A percentile compares a stretch with the other conserved stretches of the same genome.
Conservation (phyloP, 2,888 invertebrate genomes). For the Brenthis ino region DNA sequence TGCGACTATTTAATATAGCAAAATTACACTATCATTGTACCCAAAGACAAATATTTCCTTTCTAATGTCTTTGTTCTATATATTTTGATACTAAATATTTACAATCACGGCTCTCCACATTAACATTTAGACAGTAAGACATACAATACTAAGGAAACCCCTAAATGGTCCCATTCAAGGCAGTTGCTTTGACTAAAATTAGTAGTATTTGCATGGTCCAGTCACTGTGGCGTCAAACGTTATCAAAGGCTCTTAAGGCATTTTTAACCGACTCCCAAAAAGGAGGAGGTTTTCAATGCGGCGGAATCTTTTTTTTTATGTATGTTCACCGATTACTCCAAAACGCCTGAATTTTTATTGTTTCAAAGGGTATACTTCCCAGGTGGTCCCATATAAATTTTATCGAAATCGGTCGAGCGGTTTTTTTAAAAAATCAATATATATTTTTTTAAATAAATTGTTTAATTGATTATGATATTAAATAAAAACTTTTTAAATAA, state of each 20-base stretch:
- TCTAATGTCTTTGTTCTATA: constrained; percentile 3
- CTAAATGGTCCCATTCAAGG: constrained; percentile 20
- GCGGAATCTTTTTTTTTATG: no score
- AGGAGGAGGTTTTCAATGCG: no score
- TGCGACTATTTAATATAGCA: not conserved
- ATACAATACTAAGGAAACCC: constrained; percentile 19
- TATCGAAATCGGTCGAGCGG: no score
- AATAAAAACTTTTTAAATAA: no score
- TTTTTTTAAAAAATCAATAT: no score
- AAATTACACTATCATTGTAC: not conserved
- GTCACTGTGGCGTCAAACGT: constrained; percentile 12
- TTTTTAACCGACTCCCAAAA: not conserved
- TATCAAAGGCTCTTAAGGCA: constrained; percentile 4
- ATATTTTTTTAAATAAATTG: no score
- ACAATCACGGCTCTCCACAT: constrained; percentile 7
- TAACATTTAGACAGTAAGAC: constrained; percentile 16
- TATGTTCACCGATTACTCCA: no score
- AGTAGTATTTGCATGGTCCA: constrained; percentile 22
- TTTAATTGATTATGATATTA: no score
- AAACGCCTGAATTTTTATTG: no score
- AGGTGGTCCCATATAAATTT: no score
- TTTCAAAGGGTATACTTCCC: no score
- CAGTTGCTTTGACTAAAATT: constrained; percentile 26
- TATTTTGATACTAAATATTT: constrained; percentile 1
- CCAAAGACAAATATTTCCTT: not conserved